Percentiles rank a stretch among this genome's conserved stretches.
phyloP scores from a whole-genome alignment of 1,140 invertebrate genomes.

The Heliconius congener region DNA sequence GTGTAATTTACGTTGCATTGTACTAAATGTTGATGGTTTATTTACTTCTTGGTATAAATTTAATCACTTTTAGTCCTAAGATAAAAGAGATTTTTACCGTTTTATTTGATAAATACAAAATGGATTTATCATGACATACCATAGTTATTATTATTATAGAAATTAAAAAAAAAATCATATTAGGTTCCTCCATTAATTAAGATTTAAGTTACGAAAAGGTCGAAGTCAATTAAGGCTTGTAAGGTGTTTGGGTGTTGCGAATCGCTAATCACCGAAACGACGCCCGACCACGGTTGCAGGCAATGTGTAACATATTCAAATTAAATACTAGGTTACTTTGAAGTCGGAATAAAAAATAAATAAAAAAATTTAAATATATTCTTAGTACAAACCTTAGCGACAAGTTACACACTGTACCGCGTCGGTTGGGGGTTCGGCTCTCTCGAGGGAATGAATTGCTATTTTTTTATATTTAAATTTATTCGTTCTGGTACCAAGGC shows the following conservation, averaged over 20 bases:
- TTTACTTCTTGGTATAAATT: too few species aligned
- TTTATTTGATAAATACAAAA: too few species aligned
- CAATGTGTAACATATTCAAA: conserved; percentile 23
- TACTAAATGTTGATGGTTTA: too few species aligned
- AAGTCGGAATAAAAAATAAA: neutral
- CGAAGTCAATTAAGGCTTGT: conserved; percentile 54
- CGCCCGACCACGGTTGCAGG: conserved; percentile 32
- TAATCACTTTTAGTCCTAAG: too few species aligned
- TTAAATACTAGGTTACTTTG: conserved; percentile 5
- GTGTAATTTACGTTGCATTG: too few species aligned
- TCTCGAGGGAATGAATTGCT: too few species aligned
- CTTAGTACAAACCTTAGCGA: too few species aligned
- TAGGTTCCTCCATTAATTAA: conserved; percentile 39
- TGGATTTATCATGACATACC: too few species aligned
- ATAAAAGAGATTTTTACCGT: too few species aligned
- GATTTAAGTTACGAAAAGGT: conserved; percentile 35
- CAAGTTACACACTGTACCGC: too few species aligned
- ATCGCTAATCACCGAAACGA: conserved; percentile 67
- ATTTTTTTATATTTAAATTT: neutral
- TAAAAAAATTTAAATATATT: too few species aligned
- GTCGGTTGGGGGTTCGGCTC: too few species aligned
- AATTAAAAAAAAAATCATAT: neutral
- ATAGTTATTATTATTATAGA: neutral
- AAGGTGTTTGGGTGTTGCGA: conserved; percentile 57
- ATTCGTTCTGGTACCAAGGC: neutral